Conservation (phyloP, 2,888 invertebrate genomes). For the Ochropleura plecta region DNA sequence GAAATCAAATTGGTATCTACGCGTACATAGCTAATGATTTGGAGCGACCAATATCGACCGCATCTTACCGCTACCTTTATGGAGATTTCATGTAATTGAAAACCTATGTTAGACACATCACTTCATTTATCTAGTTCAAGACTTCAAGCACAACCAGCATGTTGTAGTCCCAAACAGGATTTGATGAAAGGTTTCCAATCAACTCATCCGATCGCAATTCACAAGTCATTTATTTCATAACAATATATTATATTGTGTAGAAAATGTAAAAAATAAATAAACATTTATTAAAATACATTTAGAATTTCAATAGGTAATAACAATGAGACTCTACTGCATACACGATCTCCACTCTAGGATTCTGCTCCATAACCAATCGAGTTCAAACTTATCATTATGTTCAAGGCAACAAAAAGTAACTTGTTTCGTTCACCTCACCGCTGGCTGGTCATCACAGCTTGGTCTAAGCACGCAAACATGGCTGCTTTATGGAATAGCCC, state of each 20-base stretch:
- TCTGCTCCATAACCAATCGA: neutral
- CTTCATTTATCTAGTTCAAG: neutral
- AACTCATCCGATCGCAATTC: neutral
- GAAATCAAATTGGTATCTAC: neutral
- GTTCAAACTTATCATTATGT: conserved; percentile 1
- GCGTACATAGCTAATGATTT: neutral
- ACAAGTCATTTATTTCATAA: no score
- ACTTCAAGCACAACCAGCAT: neutral
- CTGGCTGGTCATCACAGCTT: conserved; percentile 75
- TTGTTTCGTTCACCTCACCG: conserved; percentile 78
- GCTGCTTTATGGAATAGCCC: conserved; percentile 65
- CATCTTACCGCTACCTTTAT: neutral
- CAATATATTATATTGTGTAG: no score
- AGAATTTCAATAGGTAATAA: no score
- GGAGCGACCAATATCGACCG: neutral
- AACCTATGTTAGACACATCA: neutral
- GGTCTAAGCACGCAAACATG: conserved; percentile 33
- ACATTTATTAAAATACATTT: no score
- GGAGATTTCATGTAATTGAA: neutral
- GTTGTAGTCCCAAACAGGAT: neutral
- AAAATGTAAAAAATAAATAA: no score
- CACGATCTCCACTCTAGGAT: neutral
- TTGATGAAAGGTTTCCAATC: neutral
- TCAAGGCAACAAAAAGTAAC: conserved; percentile 70
- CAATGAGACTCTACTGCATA: no score